Base-by-base conservation (phyloP, 2,113 vertebrate species). In the Aviceda subcristata region DNA sequence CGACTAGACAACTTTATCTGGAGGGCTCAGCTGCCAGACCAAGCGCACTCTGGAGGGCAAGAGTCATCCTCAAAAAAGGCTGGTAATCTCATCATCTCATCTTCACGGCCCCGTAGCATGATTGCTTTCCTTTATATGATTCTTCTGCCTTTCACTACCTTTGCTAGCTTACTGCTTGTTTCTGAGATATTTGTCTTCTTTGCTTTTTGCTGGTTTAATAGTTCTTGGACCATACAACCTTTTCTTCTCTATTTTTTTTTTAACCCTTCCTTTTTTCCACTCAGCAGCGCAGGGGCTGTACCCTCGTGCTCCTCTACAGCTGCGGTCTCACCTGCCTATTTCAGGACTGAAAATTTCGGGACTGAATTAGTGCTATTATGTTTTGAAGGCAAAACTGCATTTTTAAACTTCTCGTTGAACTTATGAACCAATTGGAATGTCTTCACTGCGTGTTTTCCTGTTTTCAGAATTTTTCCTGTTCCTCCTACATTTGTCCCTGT, bases 1-100 rank as follows among this genome's bases (percentile, higher is more conserved):
- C 2, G 5, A 81, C 11, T 13, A 38, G 39, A 66, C 0, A 3
- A 10, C 41, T 90, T 78, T 67, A 74, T 36, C 67, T 83, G 32
- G 63, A 57, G n/a, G 30, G 53, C 77, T 95, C 93, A 98, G 86
- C 93, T 97, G 75, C 95, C 97, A 90, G 97, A 98, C 90, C 97
- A 98, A 86, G 88, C 92, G 93, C 97, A 97, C n/a, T 97, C 97
- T 36, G 91, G 90, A 68, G 96, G 96, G 78, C 97, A 98, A 96
- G 96, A 98, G 77, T 96, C 68, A 66, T 98, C 96, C 94, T 95
- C 73, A 78, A 97, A 98, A 91, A 97, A 15, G 94, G 87, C 39
- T 98, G 97, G 39, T 92, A 50, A 9, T 79, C n/a, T 36, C 56
- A 57, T 46, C 9, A 6, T 75, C 93, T 82, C 46, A 73, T 86